A percentile compares a stretch with the other conserved stretches of the same genome.
Evolutionary conservation across 2,888 invertebrate species (phyloP).

Genomic region (Rhabditoides inermis): DNA sequence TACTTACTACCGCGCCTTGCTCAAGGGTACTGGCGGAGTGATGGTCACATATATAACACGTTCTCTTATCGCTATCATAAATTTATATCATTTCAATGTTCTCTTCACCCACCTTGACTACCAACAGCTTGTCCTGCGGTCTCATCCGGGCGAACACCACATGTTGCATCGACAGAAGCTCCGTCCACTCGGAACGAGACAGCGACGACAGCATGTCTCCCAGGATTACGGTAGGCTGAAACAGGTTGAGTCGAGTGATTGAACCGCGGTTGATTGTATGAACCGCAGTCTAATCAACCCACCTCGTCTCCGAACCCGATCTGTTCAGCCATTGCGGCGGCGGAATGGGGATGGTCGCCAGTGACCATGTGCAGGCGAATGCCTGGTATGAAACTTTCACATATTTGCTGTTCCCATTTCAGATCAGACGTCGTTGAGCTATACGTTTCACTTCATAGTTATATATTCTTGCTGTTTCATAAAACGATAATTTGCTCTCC

Average conservation of each 20-base stretch:
- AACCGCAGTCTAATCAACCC: background rate
- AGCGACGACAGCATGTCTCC: slow-evolving; percentile 4
- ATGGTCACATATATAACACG: no score
- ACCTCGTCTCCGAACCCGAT: slow-evolving; percentile 11
- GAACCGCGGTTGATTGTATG: no score
- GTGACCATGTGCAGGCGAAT: slow-evolving; percentile 16
- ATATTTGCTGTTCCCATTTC: background rate
- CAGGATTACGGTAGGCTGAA: slow-evolving; percentile 1
- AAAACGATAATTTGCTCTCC: no score
- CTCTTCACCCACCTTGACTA: no score
- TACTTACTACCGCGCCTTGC: no score
- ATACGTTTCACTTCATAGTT: background rate
- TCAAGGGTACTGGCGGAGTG: no score
- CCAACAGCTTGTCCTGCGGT: no score
- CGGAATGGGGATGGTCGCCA: slow-evolving; percentile 16
- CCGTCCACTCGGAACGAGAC: slow-evolving; percentile 10
- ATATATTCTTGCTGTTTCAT: background rate
- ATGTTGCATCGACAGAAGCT: no score
- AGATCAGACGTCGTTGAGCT: background rate
- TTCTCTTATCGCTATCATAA: no score
- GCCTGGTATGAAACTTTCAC: background rate
- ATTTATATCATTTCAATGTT: no score
- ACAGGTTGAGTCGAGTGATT: no score
- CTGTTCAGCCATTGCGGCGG: slow-evolving; percentile 13
- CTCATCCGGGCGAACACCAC: no score